Percentiles rank a stretch among this genome's conserved stretches.
Conservation (phyloP, 2,113 vertebrate genomes). For the Gymnogyps californianus region DNA sequence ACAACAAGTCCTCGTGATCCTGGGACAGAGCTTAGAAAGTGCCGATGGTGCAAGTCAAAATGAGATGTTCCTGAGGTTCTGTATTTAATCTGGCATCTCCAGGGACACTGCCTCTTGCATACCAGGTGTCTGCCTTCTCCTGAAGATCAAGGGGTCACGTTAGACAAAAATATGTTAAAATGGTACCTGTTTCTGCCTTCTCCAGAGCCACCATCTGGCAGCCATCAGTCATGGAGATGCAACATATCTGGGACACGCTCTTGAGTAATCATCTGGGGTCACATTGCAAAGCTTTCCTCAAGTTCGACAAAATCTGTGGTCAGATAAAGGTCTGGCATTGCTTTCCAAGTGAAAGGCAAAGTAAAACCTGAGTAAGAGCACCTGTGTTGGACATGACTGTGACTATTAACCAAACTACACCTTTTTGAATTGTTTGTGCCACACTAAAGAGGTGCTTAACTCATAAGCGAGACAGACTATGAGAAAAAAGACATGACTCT, state of each 20-base stretch:
- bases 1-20: rapidly evolving
- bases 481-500: not conserved
- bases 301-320: not conserved
- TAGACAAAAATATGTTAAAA: not conserved
- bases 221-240: not conserved
- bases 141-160: not conserved
- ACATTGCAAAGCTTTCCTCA: not conserved
- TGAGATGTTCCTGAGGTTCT: not conserved
- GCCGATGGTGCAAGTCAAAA: not conserved
- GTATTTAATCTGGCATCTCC: not conserved
- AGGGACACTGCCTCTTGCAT: not conserved
- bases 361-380: not conserved
- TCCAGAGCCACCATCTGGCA: not conserved
- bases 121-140: not conserved
- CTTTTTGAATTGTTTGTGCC: not conserved
- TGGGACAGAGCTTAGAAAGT: not conserved
- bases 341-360: not conserved
- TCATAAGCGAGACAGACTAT: not conserved
- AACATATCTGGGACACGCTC: not conserved
- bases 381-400: not conserved
- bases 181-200: not conserved
- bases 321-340: not conserved
- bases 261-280: not conserved
- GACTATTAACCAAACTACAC: not conserved
- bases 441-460: not conserved